Base-by-base conservation (phyloP, 2,888 invertebrate species). In the Aproaerema taeniolella region DNA sequence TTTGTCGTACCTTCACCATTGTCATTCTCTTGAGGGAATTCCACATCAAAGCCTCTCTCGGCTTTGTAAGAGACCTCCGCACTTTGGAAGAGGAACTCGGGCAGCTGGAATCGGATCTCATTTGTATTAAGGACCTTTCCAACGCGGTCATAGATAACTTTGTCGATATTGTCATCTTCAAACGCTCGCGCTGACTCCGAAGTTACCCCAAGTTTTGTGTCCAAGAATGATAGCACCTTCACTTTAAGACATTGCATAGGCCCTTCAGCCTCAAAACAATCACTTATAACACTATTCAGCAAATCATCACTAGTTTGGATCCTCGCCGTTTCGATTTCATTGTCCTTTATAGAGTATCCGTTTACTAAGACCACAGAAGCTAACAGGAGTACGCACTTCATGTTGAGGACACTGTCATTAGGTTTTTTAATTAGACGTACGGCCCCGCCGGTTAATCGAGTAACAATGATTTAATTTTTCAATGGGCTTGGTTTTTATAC, bases 221-320 rank as follows among this genome's bases (percentile, higher is more conserved):
- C 93, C 81, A 95, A 82, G 77, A 91, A 94, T 39, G 88, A 89
- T 17, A 95, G 83, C 58, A 94, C 92, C 79, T 93, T 92, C 72
- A 90, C 89, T 80, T 94, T 94, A 53, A 94, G 88, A 61, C 94
- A 95, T 32, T 88, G 83, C 67, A 90, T 89, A 70, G 93, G 91
- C 5, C 90, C 89, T 45, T 90, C 89, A 33, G 89, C 88, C 52
- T 88, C 87, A 65, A 91, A 89, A 83, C 95, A 95, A 67, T 91
- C 91, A 79, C 91, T 91, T 56, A 94, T 86, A 58, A 92, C 91
- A 63, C 90, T 88, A 42, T 91, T 88, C 53, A 94, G 88, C 32
- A 94, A 80, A 68, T 92, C 91, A 56, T 92, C 92, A 70, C 92
- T 90, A 49, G 88, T 88, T 56, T 81, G 70, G 55, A 91, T 88